Conservation (phyloP, 1,140 invertebrate species). For the Drosophila ambigua region DNA sequence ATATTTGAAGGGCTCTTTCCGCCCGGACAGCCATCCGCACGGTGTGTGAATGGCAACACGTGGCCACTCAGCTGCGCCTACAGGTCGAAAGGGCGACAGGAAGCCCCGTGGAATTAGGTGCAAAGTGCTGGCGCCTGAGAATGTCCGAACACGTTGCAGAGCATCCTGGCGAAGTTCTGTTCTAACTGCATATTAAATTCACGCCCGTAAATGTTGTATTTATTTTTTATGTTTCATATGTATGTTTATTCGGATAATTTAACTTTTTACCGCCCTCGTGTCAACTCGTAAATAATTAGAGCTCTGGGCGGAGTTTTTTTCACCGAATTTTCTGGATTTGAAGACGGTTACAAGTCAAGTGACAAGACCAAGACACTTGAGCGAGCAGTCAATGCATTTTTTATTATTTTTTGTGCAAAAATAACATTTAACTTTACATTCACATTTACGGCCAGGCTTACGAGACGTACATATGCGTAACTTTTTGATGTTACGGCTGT, state of each 20-base stretch:
- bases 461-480: slow-evolving; percentile 32
- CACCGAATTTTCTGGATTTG: slow-evolving; percentile 1
- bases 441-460: slow-evolving; percentile 35
- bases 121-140: slow-evolving; percentile 51
- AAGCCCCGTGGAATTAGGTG: slow-evolving; percentile 62
- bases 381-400: slow-evolving; percentile 38
- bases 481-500: slow-evolving; percentile 38
- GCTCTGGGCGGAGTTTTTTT: slow-evolving; percentile 34
- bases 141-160: background rate
- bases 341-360: slow-evolving; percentile 9
- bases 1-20: slow-evolving; percentile 57
- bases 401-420: slow-evolving; percentile 32
- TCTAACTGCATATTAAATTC: slow-evolving; percentile 23
- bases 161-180: slow-evolving; percentile 37
- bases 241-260: slow-evolving; percentile 46
- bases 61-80: slow-evolving; percentile 3
- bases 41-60: slow-evolving; percentile 5
- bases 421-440: slow-evolving; percentile 46
- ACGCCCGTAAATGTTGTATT: slow-evolving; percentile 59
- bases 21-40: slow-evolving; percentile 18
- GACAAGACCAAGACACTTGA: slow-evolving; percentile 48
- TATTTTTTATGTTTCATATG: slow-evolving; percentile 62
- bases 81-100: background rate
- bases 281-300: slow-evolving; percentile 74
- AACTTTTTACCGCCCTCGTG: slow-evolving; percentile 42